Base-by-base conservation (phyloP, 1,140 invertebrate genomes). In the Xylocopa sonorina region DNA sequence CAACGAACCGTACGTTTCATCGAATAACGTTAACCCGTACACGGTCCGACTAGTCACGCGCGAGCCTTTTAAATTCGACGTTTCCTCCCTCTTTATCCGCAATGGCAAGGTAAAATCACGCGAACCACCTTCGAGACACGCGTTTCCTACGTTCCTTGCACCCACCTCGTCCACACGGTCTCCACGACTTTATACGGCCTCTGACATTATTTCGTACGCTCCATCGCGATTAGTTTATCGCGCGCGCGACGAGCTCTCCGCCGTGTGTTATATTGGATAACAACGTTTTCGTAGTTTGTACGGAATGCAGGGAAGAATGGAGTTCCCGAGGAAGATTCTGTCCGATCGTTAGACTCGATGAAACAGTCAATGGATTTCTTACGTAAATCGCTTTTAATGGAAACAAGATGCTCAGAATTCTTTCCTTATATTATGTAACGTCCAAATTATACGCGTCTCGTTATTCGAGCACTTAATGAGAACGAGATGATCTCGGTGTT, bases 11-110 rank as follows among this genome's bases (percentile, higher is more conserved):
- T 63, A 55, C 72, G 51, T 69, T 76, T 29, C 27, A 32, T 43
- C 62, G 77, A 84, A 85, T 80, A 81, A 84, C 72, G 82, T 85
- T 85, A 84, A 85, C 83, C 69, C 83, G 78, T 5, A 29, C 50
- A 48, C 50, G 34, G 72, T 48, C 72, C 48, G 55, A 57, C 51
- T 50, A 29, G 73, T 80, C 83, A 85, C 83, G 83, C 51, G 66
- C 77, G 24, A 78, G 43, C 66, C 67, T 78, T 78, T 78, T 58
- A 78, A 78, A 78, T 78, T 78, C 75, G 75, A 78, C 67, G 55
- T 71, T 71, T 60, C 18, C 41, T 43, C 55, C 0, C 64, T 1
- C n/a, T 51, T 51, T 51, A 55, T 46, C 34, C 16, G 4, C 38
- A 29, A 0, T 24, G 41, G 58, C 74, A 38, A 29, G 24, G 21